Conservation (phyloP, 2,113 vertebrate species). For the Anas platyrhynchos region DNA sequence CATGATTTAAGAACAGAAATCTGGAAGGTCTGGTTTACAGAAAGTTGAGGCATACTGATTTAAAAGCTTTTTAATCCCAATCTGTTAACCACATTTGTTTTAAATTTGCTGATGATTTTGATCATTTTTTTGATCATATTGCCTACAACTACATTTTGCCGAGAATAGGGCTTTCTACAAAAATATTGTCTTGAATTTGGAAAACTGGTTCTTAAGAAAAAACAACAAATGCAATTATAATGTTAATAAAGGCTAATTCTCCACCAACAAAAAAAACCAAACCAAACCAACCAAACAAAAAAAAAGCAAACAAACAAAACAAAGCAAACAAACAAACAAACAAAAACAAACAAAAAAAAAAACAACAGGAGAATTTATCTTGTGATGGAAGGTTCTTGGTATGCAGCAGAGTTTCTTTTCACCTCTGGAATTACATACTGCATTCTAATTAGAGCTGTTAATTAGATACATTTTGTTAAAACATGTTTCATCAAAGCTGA, state of each 20-base stretch:
- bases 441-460: constrained; percentile 8
- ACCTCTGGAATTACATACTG: background rate
- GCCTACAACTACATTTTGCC: background rate
- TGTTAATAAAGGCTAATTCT: background rate
- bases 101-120: background rate
- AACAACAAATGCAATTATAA: background rate
- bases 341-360: too few relatives aligned
- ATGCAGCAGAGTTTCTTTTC: constrained; percentile 24
- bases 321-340: too few relatives aligned
- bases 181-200: background rate
- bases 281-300: too few relatives aligned
- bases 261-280: too few relatives aligned
- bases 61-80: accelerated
- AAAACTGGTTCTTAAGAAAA: background rate
- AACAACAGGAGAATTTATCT: background rate
- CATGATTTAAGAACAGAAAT: background rate
- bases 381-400: background rate
- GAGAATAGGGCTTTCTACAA: accelerated
- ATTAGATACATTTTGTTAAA: constrained; percentile 19
- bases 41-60: background rate
- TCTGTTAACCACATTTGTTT: background rate
- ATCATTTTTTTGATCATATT: background rate
- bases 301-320: too few relatives aligned
- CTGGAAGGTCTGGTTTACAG: background rate
- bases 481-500: constrained; percentile 3